phyloP scores from a whole-genome alignment of 1,140 invertebrate genomes.

The Cheumatopsyche charites region DNA sequence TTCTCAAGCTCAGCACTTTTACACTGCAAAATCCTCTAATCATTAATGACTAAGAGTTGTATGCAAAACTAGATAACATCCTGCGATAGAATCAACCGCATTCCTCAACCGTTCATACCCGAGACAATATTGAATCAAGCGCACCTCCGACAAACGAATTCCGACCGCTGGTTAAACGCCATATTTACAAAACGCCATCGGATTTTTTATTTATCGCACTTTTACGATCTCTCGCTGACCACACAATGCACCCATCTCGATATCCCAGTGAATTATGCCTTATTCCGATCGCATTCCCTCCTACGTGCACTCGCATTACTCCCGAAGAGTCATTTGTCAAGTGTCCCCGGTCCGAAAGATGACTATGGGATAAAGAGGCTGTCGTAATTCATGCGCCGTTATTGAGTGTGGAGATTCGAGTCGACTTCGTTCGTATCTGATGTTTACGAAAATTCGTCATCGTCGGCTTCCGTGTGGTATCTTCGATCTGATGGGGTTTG shows the following conservation, averaged over 20 bases:
- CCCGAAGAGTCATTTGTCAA: slow-evolving; percentile 45
- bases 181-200: too few species aligned
- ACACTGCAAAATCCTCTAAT: too few species aligned
- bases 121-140: too few species aligned
- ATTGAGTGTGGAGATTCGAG: background rate
- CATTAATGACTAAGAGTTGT: too few species aligned
- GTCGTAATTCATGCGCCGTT: slow-evolving; percentile 40
- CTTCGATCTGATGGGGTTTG: too few species aligned
- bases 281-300: slow-evolving; percentile 27
- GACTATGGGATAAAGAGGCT: slow-evolving; percentile 45
- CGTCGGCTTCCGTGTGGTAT: background rate
- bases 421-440: background rate
- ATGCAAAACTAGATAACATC: too few species aligned
- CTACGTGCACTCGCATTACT: slow-evolving; percentile 34
- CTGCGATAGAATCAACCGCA: too few species aligned
- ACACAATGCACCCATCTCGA: slow-evolving; percentile 5
- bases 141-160: too few species aligned
- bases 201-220: background rate
- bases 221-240: slow-evolving; percentile 4
- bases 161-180: too few species aligned
- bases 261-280: slow-evolving; percentile 19
- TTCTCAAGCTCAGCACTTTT: too few species aligned
- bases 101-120: too few species aligned
- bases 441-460: background rate
- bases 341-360: slow-evolving; percentile 45